Base-by-base conservation (phyloP, 2,888 invertebrate species). In the Abscondita cerata region DNA sequence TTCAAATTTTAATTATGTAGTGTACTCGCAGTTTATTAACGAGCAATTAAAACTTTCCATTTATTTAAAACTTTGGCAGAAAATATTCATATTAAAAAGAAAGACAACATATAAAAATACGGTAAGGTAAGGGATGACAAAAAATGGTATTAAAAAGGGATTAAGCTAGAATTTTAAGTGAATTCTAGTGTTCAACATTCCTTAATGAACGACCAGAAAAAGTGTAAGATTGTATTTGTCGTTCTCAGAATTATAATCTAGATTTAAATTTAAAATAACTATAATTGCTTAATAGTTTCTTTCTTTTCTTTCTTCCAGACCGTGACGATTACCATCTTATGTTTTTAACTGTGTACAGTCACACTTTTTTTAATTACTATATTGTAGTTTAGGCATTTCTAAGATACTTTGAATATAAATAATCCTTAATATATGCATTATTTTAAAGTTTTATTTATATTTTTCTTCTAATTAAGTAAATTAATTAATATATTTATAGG, bases 91-190 rank as follows among this genome's bases (percentile, higher is more conserved):
- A 52, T 51, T 50, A 62, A 63, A 36, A 50, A 57, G 53, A 54
- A 64, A 55, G 52, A 44, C 44, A 52, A 40, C 33, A 44, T n/a
- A n/a, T n/a, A n/a, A n/a, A n/a, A 55, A 25, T 60, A 51, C 40
- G 64, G 64, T 59, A 53, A 52, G 63, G 48, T 52, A 56, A 52
- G 67, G 53, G 67, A 72, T 75, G 75, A 75, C 74, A 74, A 72
- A 74, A 71, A 68, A 69, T 66, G 72, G 70, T 74, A 75, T 75
- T 75, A 75, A 76, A 75, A 74, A 71, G 72, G 68, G 73, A 76
- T 76, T 76, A 75, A 73, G 70, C 68, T 68, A 72, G 73, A 75
- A 75, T 73, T 75, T 75, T 74, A 76, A 76, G 75, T 74, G 75
- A 76, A 70, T 75, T 76, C 74, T 72, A 72, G 73, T 75, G 75